Percentiles rank a stretch among this genome's conserved stretches.
Conservation (phyloP, 2,113 vertebrate genomes). For the Centropristis striata region DNA sequence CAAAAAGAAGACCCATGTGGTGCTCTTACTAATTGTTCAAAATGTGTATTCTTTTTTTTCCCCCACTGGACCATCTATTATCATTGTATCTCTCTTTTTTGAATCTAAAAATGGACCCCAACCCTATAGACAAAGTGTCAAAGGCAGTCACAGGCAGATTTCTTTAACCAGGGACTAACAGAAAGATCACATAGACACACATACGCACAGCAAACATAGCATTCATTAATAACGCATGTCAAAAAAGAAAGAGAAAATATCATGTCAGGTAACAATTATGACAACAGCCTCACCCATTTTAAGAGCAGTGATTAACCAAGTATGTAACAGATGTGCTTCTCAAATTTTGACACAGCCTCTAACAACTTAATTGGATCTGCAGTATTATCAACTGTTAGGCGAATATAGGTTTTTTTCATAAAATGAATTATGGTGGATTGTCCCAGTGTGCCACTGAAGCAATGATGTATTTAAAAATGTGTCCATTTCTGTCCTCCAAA, state of each 20-base stretch:
- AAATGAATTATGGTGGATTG: slow-evolving; percentile 45
- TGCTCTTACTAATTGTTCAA: slow-evolving; percentile 17
- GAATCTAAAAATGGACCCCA: slow-evolving; percentile 50
- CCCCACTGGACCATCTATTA: slow-evolving; percentile 13
- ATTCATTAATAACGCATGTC: slow-evolving; percentile 54
- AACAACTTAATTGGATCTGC: slow-evolving; percentile 27
- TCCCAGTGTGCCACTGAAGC: slow-evolving; percentile 51
- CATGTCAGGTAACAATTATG: slow-evolving; percentile 28
- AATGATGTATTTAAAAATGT: slow-evolving; percentile 28
- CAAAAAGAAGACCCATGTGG: slow-evolving; percentile 18
- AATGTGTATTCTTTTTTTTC: not conserved
- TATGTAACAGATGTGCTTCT: slow-evolving; percentile 42
- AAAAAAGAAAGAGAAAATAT: slow-evolving; percentile 38
- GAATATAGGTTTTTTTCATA: not conserved
- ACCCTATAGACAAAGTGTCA: slow-evolving; percentile 56
- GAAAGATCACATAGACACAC: slow-evolving; percentile 5
- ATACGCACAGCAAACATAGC: slow-evolving; percentile 31
- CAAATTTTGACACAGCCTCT: slow-evolving; percentile 28
- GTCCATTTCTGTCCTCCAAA: slow-evolving; percentile 7
- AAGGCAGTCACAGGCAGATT: slow-evolving; percentile 78
- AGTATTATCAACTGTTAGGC: slow-evolving; percentile 13
- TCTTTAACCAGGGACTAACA: slow-evolving; percentile 56
- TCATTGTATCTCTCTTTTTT: slow-evolving; percentile 20
- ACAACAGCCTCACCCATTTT: slow-evolving; percentile 25
- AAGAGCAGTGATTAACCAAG: slow-evolving; percentile 21